Conservation (phyloP, 2,113 vertebrate genomes). For the Sphaerodactylus townsendi region DNA sequence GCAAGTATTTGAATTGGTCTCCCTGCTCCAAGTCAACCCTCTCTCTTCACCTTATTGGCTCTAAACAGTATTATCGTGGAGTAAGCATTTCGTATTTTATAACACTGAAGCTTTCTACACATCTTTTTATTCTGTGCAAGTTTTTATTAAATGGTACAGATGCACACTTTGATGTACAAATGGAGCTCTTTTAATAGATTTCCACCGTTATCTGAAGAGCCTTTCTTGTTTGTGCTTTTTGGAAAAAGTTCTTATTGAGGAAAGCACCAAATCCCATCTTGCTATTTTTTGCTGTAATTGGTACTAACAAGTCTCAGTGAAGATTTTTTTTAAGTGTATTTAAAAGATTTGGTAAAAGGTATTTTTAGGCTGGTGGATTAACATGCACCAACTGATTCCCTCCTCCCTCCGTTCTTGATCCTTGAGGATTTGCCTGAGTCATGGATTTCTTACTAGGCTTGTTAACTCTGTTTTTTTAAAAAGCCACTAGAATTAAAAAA, state of each 20-base stretch:
- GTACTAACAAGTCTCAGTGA: conserved; percentile 57
- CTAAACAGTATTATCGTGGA: not conserved
- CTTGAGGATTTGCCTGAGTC: conserved; percentile 70
- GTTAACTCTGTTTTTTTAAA: conserved; percentile 64
- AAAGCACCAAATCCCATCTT: conserved; percentile 52
- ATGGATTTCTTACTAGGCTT: conserved; percentile 69
- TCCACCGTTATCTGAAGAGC: conserved; percentile 34
- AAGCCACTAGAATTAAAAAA: conserved; percentile 66
- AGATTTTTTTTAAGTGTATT: conserved; percentile 58
- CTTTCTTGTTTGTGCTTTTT: conserved; percentile 60
- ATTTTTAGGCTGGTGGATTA: conserved; percentile 54
- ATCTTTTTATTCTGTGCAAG: conserved; percentile 14
- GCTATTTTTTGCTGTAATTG: conserved; percentile 45
- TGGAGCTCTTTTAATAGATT: conserved; percentile 51
- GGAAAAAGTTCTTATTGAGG: conserved; percentile 45
- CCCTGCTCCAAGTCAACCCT: not conserved
- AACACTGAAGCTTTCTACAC: not conserved
- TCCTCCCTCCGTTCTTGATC: conserved; percentile 51
- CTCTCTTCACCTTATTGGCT: not conserved
- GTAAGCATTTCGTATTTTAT: not conserved
- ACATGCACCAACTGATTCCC: conserved; percentile 48
- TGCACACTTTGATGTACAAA: conserved; percentile 32
- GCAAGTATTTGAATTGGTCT: not conserved
- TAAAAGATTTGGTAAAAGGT: conserved; percentile 61
- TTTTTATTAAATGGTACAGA: conserved; percentile 22